These are phyloP conservation scores for Poeciliopsis presidionis DNA, from an alignment of 2,797 vertebrate species.

Conservation along the genomic window DNA sequence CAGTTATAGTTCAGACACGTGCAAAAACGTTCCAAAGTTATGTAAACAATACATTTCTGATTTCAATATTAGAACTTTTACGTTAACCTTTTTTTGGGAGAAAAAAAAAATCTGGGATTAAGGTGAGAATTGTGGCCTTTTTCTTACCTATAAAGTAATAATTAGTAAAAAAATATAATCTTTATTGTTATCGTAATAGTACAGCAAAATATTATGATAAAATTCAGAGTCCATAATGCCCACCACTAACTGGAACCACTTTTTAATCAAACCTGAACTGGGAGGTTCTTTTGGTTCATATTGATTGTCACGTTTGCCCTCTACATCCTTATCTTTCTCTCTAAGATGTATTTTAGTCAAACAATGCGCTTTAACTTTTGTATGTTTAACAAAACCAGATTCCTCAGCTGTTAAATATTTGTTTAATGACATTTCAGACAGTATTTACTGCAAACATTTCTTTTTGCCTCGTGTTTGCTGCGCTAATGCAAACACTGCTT, in stretches of 20 bases:
- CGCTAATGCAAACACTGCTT: constrained; percentile 1
- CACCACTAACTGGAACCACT: background rate
- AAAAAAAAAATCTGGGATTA: too few species aligned
- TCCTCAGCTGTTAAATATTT: background rate
- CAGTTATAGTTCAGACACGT: constrained; percentile 15
- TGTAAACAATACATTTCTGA: background rate
- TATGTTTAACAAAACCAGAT: background rate
- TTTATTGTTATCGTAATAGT: too few species aligned
- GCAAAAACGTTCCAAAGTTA: background rate
- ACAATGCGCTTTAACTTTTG: background rate
- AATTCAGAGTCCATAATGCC: background rate
- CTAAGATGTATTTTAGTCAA: background rate
- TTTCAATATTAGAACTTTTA: background rate
- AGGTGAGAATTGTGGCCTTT: too few species aligned
- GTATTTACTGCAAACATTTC: background rate
- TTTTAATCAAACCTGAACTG: background rate
- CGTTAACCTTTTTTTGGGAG: background rate
- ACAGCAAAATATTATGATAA: background rate
- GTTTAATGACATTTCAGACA: background rate
- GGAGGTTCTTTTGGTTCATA: background rate
- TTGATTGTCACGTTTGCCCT: background rate
- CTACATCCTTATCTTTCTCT: background rate
- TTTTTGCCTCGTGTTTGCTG: constrained; percentile 26
- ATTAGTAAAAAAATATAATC: too few species aligned
- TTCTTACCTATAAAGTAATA: too few species aligned